Conservation (phyloP, 2,797 vertebrate genomes). For the Xiphorhynchus erythropygius region DNA sequence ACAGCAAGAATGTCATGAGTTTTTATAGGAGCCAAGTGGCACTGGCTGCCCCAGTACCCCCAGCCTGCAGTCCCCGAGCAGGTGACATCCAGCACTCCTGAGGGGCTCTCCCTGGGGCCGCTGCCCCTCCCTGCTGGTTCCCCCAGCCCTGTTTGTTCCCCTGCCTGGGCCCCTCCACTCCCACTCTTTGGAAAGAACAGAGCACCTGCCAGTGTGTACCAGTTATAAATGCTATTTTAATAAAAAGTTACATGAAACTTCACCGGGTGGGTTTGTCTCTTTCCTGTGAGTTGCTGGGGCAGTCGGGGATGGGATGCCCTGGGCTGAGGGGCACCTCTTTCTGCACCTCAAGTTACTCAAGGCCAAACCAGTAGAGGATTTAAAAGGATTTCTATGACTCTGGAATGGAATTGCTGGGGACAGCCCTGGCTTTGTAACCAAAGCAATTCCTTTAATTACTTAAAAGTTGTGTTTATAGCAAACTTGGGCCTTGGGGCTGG, state of each 20-base stretch:
- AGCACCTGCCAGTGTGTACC: slow-evolving; percentile 60
- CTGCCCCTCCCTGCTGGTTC: neutral
- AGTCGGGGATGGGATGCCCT: neutral
- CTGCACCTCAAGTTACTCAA: neutral
- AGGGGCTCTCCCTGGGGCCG: neutral
- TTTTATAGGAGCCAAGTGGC: neutral
- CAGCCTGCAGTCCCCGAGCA: neutral
- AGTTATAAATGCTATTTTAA: slow-evolving; percentile 75
- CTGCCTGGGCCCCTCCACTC: slow-evolving; percentile 20
- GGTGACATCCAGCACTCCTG: neutral
- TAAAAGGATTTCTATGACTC: accelerated
- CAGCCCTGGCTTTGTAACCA: neutral
- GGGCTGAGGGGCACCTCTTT: neutral
- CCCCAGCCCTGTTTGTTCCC: neutral
- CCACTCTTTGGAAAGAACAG: neutral
- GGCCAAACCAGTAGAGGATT: neutral
- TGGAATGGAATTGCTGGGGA: neutral
- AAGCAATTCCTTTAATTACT: neutral
- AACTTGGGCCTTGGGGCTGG: too few relatives aligned
- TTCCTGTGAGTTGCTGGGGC: neutral
- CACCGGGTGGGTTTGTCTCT: neutral
- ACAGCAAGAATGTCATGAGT: neutral
- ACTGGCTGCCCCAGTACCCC: neutral
- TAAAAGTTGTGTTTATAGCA: neutral
- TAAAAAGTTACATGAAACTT: slow-evolving; percentile 40